A percentile compares a stretch with the other conserved stretches of the same genome.
Conservation (phyloP, 2,113 vertebrate species). For the Ochotona curzoniae region DNA sequence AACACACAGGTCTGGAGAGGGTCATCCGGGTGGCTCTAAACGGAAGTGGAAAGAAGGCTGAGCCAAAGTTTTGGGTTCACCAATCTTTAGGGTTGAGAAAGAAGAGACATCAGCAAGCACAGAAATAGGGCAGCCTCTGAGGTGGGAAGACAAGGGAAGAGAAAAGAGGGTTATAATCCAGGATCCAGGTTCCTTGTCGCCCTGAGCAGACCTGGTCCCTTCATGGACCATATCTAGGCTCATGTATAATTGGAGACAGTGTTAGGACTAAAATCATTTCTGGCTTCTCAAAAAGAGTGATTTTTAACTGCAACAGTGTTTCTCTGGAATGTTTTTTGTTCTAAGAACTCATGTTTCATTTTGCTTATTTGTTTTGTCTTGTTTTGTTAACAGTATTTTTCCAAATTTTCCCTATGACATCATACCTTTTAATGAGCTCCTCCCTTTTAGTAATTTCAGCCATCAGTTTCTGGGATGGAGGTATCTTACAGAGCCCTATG, state of each 20-base stretch:
- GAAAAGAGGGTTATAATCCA: background rate
- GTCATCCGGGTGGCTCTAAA: background rate
- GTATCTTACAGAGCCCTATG: constrained; percentile 84
- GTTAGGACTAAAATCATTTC: background rate
- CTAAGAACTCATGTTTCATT: background rate
- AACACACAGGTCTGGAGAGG: background rate
- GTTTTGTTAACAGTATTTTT: background rate
- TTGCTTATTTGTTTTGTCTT: too few relatives aligned
- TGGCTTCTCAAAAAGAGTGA: background rate
- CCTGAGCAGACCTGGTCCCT: too few relatives aligned
- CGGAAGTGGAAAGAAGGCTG: background rate
- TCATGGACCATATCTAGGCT: rapidly evolving
- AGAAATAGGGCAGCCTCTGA: background rate
- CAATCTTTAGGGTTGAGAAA: background rate
- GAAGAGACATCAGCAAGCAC: background rate
- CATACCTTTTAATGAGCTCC: constrained; percentile 73
- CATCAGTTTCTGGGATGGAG: constrained; percentile 81
- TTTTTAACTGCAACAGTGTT: background rate
- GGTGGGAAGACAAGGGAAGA: background rate
- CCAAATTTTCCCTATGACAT: background rate
- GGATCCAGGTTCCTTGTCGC: background rate
- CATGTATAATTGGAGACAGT: background rate
- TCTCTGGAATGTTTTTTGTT: background rate
- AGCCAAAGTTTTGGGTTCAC: background rate
- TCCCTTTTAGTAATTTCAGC: constrained; percentile 77